Conservation (phyloP, 2,113 vertebrate genomes). For the Ammodytes marinus region DNA sequence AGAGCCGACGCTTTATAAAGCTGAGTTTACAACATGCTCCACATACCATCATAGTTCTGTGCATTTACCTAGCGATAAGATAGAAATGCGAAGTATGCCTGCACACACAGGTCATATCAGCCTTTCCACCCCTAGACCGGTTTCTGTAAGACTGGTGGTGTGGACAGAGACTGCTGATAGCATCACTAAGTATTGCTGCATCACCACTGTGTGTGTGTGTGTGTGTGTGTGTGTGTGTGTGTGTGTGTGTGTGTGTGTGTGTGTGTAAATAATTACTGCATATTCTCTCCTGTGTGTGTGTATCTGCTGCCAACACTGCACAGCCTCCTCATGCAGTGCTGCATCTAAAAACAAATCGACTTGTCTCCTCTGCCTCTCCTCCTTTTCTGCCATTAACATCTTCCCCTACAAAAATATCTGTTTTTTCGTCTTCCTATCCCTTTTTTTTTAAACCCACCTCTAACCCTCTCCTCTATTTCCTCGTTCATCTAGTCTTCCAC, state of each 20-base stretch:
- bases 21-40: background rate
- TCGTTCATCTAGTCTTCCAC: background rate
- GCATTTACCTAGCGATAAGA: background rate
- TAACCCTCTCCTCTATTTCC: background rate
- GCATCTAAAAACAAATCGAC: constrained; percentile 13
- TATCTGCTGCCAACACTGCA: constrained; percentile 48
- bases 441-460: too few relatives aligned
- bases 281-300: constrained; percentile 22
- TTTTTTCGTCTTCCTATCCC: background rate
- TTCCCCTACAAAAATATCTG: background rate
- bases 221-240: constrained; percentile 28
- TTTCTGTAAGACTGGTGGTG: constrained; percentile 10
- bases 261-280: constrained; percentile 37
- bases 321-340: constrained; percentile 33
- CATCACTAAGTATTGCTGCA: constrained; percentile 64
- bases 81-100: background rate
- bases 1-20: background rate
- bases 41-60: background rate
- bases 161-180: constrained; percentile 56
- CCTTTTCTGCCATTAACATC: background rate
- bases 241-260: constrained; percentile 5
- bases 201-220: constrained; percentile 21
- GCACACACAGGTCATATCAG: background rate
- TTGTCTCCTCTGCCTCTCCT: background rate
- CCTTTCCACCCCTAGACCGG: background rate